A percentile compares a stretch with the other conserved stretches of the same genome.
These are phyloP conservation scores for Samia ricini DNA, from an alignment of 1,140 invertebrate species.

Conservation along the genomic window DNA sequence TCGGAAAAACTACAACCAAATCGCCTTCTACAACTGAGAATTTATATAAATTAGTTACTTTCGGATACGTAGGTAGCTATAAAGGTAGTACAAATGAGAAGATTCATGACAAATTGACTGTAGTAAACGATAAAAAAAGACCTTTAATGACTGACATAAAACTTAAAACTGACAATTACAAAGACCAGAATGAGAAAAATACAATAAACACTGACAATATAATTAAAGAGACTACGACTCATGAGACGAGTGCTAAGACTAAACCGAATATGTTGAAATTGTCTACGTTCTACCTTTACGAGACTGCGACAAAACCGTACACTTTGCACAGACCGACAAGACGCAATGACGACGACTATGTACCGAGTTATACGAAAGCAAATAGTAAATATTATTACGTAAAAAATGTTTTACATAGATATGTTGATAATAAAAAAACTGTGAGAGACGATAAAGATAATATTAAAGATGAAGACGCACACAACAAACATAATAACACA, in stretches of 20 bases:
- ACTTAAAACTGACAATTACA: constrained; percentile 21
- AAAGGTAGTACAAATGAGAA: constrained; percentile 37
- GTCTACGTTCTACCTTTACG: constrained; percentile 63
- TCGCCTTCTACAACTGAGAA: constrained; percentile 26
- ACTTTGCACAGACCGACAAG: constrained; percentile 57
- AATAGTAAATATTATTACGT: constrained; percentile 76
- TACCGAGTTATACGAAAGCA: constrained; percentile 32
- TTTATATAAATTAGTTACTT: constrained; percentile 29
- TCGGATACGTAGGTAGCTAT: constrained; percentile 27
- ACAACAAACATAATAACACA: constrained; percentile 9
- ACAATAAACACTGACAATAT: constrained; percentile 34
- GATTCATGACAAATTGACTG: constrained; percentile 6
- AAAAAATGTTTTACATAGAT: constrained; percentile 77
- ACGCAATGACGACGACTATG: constrained; percentile 51
- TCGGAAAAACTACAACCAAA: constrained; percentile 26
- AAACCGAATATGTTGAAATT: constrained; percentile 44
- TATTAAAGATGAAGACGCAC: constrained; percentile 1
- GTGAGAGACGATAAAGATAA: constrained; percentile 41
- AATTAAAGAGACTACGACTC: constrained; percentile 62
- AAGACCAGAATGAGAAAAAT: constrained; percentile 24
- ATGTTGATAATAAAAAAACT: constrained; percentile 50
- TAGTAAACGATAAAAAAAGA: constrained; percentile 7
- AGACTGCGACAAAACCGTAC: constrained; percentile 63
- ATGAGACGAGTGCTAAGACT: constrained; percentile 27
- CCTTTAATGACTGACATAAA: constrained; percentile 25